phyloP scores from a whole-genome alignment of 2,113 vertebrate species.

The Amphiprion ocellaris region DNA sequence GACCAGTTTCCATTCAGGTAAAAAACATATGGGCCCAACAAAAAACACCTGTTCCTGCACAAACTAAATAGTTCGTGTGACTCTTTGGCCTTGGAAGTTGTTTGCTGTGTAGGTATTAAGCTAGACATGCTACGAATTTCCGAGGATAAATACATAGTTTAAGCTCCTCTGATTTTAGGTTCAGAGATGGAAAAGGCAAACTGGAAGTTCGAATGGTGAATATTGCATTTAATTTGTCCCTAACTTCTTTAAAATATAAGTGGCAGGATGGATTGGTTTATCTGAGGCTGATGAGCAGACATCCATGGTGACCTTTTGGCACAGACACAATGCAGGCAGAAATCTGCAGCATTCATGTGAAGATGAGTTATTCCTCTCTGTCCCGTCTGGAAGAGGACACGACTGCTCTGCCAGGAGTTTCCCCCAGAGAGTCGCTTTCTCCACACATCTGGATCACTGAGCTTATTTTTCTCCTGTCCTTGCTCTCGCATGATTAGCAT shows the following conservation, averaged over 20 bases:
- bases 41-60: too few species aligned
- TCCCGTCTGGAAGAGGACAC: slow-evolving; percentile 56
- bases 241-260: too few species aligned
- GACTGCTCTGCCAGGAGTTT: slow-evolving; percentile 58
- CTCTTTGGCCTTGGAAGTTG: too few species aligned
- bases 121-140: too few species aligned
- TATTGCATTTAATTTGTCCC: neutral
- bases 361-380: slow-evolving; percentile 66
- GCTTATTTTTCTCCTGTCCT: slow-evolving; percentile 9
- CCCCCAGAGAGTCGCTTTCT: slow-evolving; percentile 68
- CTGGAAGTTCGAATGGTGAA: neutral
- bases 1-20: neutral
- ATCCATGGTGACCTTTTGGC: slow-evolving; percentile 21
- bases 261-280: slow-evolving; percentile 11
- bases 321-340: slow-evolving; percentile 24
- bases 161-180: neutral
- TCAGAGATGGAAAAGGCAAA: neutral
- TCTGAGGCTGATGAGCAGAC: slow-evolving; percentile 26
- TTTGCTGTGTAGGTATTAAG: too few species aligned
- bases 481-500: slow-evolving; percentile 47
- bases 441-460: slow-evolving; percentile 74
- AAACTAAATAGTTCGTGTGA: too few species aligned
- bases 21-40: too few species aligned
- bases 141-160: neutral
- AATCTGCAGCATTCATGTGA: slow-evolving; percentile 33